A percentile compares a stretch with the other conserved stretches of the same genome.
phyloP scores from a whole-genome alignment of 2,113 vertebrate genomes.

The Furnarius figulus region DNA sequence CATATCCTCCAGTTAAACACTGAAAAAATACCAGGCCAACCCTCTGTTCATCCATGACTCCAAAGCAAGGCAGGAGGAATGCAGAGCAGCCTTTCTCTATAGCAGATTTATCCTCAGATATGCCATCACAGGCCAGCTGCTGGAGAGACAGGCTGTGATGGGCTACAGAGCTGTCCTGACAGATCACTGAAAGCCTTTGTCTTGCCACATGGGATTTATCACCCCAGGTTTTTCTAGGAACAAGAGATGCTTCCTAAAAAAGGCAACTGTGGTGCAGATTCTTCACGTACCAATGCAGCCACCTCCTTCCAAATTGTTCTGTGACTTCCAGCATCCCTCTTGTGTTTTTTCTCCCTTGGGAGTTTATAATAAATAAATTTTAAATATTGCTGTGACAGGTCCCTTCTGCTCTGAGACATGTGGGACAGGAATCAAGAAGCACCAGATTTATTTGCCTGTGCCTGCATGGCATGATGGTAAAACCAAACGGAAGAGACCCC shows the following conservation, averaged over 20 bases:
- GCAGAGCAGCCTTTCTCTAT: neutral
- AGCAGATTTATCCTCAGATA: neutral
- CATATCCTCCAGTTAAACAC: neutral
- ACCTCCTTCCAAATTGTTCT: neutral
- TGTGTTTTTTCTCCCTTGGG: fast-evolving
- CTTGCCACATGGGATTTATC: neutral
- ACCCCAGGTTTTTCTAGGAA: neutral
- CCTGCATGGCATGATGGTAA: neutral
- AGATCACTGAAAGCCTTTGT: neutral
- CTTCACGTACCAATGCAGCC: neutral
- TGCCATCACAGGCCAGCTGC: neutral
- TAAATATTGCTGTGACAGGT: neutral
- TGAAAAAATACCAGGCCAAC: neutral
- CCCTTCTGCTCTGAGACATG: neutral
- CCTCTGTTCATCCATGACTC: neutral
- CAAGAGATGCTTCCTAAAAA: slow-evolving; percentile 2
- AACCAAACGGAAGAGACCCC: neutral
- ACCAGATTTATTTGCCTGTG: neutral
- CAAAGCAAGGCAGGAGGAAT: neutral
- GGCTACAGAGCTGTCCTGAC: neutral
- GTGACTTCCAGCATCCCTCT: neutral
- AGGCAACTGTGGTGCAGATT: neutral
- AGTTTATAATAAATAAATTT: neutral
- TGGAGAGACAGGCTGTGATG: neutral
- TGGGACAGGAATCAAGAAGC: neutral